These are phyloP conservation scores for Holocentrus rufus DNA, from an alignment of 2,797 vertebrate species.

Conservation along the genomic window DNA sequence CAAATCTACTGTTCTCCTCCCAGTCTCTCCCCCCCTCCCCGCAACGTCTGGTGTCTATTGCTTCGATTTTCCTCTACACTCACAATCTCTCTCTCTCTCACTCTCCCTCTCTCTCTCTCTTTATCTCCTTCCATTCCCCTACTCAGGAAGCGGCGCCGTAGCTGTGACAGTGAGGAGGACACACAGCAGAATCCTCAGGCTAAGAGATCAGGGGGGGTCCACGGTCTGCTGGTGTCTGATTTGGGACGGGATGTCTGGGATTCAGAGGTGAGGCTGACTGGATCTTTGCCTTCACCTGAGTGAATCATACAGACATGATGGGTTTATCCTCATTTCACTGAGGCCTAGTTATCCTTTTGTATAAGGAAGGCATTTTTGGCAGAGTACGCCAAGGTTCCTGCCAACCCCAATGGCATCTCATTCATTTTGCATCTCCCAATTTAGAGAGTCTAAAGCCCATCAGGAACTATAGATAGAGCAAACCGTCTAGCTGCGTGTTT, in stretches of 20 bases:
- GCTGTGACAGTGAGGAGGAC: conserved; percentile 85
- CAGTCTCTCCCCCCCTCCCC: conserved; percentile 15
- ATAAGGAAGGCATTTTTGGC: background rate
- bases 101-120: background rate
- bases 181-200: conserved; percentile 86
- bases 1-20: conserved; percentile 25
- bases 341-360: background rate
- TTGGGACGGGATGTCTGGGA: conserved; percentile 77
- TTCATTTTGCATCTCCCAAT: background rate
- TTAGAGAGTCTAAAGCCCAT: background rate
- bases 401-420: background rate
- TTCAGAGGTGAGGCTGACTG: conserved; percentile 78
- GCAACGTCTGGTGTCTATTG: conserved; percentile 16
- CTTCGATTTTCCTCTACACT: conserved; percentile 1
- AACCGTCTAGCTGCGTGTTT: background rate
- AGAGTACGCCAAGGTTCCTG: background rate
- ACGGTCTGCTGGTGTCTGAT: conserved; percentile 78
- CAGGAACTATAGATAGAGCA: conserved; percentile 2
- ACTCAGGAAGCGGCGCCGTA: conserved; percentile 89
- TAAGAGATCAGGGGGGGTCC: conserved; percentile 86
- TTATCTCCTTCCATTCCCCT: conserved; percentile 18
- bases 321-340: background rate
- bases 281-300: background rate
- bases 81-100: conserved; percentile 4
- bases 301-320: background rate